Evolutionary conservation across 2,888 invertebrate genomes (phyloP).

Genomic region (Galerucella pusilla): DNA sequence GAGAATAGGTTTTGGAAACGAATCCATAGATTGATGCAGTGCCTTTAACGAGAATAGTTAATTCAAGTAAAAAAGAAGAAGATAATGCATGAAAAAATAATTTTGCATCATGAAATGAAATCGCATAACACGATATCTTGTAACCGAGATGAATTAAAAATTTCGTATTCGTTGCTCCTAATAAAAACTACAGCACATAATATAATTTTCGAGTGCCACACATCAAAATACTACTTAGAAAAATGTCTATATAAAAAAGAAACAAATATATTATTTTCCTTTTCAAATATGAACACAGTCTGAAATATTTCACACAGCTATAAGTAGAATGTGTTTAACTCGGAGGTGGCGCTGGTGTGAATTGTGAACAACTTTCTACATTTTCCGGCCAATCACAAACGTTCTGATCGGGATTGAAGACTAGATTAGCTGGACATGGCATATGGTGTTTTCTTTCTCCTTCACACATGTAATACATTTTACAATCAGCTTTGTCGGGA

Average conservation of each 20-base stretch:
- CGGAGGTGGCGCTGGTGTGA: conserved; percentile 74
- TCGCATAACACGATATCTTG: too few species aligned
- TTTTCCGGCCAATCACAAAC: conserved; percentile 98
- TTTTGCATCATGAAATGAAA: too few species aligned
- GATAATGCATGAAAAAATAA: too few species aligned
- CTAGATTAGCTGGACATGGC: conserved; percentile 93
- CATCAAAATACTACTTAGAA: neutral
- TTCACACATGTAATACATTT: conserved; percentile 96
- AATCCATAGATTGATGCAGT: too few species aligned
- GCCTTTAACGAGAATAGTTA: too few species aligned
- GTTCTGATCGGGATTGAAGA: conserved; percentile 92
- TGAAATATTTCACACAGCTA: conserved; percentile 2
- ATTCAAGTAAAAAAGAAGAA: too few species aligned
- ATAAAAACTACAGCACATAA: too few species aligned
- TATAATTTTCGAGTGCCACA: too few species aligned
- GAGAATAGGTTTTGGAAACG: too few species aligned
- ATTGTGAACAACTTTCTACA: conserved; percentile 85
- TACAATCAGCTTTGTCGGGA: conserved; percentile 89
- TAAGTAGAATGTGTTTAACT: conserved; percentile 45
- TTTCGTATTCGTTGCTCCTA: too few species aligned
- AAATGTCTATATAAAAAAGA: too few species aligned
- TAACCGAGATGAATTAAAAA: too few species aligned
- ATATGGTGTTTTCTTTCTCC: conserved; percentile 95
- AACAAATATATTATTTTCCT: neutral
- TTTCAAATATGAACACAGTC: conserved; percentile 10